A percentile compares a stretch with the other conserved stretches of the same genome.
Conservation (phyloP, 1,140 invertebrate genomes). For the Tribolium madens region DNA sequence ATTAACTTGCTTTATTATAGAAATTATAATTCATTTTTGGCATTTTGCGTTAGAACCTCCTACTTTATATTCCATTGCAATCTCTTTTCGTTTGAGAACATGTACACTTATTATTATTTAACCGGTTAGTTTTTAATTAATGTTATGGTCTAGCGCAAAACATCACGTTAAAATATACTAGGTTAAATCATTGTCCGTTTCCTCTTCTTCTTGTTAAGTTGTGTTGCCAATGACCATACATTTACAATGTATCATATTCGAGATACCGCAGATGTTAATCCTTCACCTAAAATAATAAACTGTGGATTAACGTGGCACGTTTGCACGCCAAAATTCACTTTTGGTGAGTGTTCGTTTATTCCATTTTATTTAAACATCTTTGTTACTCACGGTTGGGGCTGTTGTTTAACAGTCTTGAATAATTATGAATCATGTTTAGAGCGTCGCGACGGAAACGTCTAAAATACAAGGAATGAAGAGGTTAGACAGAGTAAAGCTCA, state of each 20-base stretch:
- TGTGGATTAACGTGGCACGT: slow-evolving; percentile 24
- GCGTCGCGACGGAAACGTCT: slow-evolving; percentile 40
- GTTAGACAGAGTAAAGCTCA: not conserved
- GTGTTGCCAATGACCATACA: slow-evolving; percentile 3
- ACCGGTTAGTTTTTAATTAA: slow-evolving; percentile 23
- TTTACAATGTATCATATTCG: slow-evolving; percentile 1
- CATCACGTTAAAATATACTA: slow-evolving; percentile 7
- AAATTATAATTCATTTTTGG: slow-evolving; percentile 38
- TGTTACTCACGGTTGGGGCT: slow-evolving; percentile 17
- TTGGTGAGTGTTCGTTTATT: slow-evolving; percentile 35
- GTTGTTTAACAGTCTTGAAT: slow-evolving; percentile 25
- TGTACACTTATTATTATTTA: not conserved
- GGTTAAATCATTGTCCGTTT: slow-evolving; percentile 4
- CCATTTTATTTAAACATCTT: slow-evolving; percentile 29
- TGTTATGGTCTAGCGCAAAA: slow-evolving; percentile 21
- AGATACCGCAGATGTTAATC: slow-evolving; percentile 24
- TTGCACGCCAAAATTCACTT: slow-evolving; percentile 34
- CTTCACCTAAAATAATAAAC: slow-evolving; percentile 28
- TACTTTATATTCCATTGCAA: slow-evolving; percentile 6
- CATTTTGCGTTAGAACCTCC: slow-evolving; percentile 22
- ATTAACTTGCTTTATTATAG: slow-evolving; percentile 26
- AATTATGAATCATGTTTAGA: slow-evolving; percentile 36
- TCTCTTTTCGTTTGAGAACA: slow-evolving; percentile 13
- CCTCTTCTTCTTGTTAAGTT: not conserved
- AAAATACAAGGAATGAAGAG: not conserved